Evolutionary conservation across 2,888 invertebrate species (phyloP).

Genomic region (Notocelia uddmanniana): DNA sequence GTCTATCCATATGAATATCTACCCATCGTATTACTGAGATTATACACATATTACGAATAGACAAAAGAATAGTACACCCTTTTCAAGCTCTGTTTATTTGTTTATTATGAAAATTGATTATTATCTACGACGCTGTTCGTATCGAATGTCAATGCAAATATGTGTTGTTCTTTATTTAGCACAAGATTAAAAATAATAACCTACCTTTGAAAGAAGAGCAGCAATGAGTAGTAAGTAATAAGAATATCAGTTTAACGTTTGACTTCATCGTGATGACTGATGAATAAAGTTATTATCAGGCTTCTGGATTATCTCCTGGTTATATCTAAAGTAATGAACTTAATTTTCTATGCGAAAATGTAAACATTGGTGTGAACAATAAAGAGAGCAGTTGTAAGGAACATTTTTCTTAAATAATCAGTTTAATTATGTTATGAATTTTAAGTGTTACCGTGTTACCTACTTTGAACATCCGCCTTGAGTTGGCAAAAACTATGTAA

Average conservation of each 20-base stretch:
- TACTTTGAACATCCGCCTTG: too few species aligned
- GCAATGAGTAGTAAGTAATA: constrained; percentile 55
- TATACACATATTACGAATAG: too few species aligned
- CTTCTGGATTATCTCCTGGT: constrained; percentile 16
- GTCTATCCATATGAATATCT: too few species aligned
- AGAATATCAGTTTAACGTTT: constrained; percentile 47
- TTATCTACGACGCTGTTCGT: too few species aligned
- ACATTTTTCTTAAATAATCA: constrained; percentile 12
- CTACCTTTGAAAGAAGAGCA: constrained; percentile 49
- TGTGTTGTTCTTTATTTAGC: too few species aligned
- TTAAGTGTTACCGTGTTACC: too few species aligned
- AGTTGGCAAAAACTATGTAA: too few species aligned
- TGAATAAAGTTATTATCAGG: constrained; percentile 42
- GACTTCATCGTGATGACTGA: constrained; percentile 60
- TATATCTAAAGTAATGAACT: constrained; percentile 23
- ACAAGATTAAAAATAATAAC: constrained; percentile 7
- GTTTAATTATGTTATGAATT: neutral
- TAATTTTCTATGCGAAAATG: constrained; percentile 32
- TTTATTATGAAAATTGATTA: too few species aligned
- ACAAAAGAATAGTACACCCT: too few species aligned
- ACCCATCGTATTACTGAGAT: too few species aligned
- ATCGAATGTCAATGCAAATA: too few species aligned
- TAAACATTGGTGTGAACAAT: constrained; percentile 17
- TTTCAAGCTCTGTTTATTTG: too few species aligned
- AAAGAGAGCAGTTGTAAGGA: constrained; percentile 1